A percentile compares a stretch with the other conserved stretches of the same genome.
Conservation (phyloP, 2,888 invertebrate genomes). For the Macaria notata region DNA sequence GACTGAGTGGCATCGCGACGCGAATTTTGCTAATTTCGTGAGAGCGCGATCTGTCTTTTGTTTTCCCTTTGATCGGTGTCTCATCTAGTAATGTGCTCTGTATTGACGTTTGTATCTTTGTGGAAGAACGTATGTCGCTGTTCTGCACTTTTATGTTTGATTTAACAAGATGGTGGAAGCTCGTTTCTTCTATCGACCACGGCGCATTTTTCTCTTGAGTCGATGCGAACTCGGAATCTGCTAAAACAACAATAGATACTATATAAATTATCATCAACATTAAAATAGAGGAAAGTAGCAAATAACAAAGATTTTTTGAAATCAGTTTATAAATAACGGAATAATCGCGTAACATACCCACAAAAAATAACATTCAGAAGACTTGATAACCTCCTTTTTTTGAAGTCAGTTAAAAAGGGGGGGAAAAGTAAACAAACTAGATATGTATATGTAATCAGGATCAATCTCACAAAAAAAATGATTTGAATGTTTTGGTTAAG, state of each 20-base stretch:
- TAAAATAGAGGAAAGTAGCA: no score
- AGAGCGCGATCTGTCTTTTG: constrained; percentile 48
- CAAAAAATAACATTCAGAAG: no score
- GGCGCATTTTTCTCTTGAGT: constrained; percentile 40
- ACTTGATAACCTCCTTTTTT: no score
- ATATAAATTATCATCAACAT: no score
- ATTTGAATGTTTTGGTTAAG: no score
- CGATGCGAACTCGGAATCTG: constrained; percentile 54
- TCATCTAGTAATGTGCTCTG: constrained; percentile 52
- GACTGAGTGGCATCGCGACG: constrained; percentile 48
- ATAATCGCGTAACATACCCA: no score
- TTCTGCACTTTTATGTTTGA: constrained; percentile 42
- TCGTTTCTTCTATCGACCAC: constrained; percentile 64
- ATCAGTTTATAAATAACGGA: no score
- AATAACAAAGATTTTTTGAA: no score
- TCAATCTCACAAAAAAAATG: no score
- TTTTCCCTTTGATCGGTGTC: constrained; percentile 66
- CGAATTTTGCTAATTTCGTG: constrained; percentile 75
- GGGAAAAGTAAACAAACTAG: no score
- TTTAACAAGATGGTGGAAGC: constrained; percentile 54
- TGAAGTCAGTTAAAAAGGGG: no score
- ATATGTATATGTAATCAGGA: no score
- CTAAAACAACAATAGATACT: constrained; percentile 44
- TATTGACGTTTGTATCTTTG: constrained; percentile 47
- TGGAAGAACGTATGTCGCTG: constrained; percentile 50